Percentiles rank a stretch among this genome's conserved stretches.
phyloP scores from a whole-genome alignment of 2,888 invertebrate genomes.

The Odontomyia ornata region DNA sequence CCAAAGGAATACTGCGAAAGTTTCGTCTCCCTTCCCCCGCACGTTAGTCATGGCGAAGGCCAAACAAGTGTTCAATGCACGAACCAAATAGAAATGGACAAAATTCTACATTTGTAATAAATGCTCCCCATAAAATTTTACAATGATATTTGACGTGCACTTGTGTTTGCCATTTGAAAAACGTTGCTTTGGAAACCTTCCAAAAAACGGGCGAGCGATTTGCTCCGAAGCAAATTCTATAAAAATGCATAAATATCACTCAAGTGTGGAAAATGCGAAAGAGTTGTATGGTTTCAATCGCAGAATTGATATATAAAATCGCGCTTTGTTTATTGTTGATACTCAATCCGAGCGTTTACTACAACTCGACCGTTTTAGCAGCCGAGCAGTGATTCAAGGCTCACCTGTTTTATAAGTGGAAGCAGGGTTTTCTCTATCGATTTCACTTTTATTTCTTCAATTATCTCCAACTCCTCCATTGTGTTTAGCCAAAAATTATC shows the following conservation, averaged over 20 bases:
- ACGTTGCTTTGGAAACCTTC: conserved; percentile 29
- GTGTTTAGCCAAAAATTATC: background rate
- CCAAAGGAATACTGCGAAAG: no score
- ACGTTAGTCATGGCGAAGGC: conserved; percentile 19
- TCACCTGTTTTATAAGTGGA: conserved; percentile 94
- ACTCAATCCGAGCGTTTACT: background rate
- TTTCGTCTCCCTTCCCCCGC: no score
- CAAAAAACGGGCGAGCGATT: conserved; percentile 7
- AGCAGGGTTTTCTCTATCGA: conserved; percentile 94
- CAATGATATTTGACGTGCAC: background rate
- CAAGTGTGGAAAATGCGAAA: background rate
- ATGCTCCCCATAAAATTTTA: background rate
- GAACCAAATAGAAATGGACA: background rate
- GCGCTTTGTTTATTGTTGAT: background rate
- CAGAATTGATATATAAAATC: background rate
- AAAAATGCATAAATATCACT: background rate
- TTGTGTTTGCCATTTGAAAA: background rate
- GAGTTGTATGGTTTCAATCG: background rate
- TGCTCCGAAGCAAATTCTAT: conserved; percentile 16
- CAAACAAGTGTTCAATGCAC: background rate
- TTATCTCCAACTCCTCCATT: conserved; percentile 66
- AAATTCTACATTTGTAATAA: background rate
- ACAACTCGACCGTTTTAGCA: background rate
- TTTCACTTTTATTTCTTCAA: conserved; percentile 78
- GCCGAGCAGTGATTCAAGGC: conserved; percentile 50